Base-by-base conservation (phyloP, 2,888 invertebrate genomes). In the Pyrrhia umbra region DNA sequence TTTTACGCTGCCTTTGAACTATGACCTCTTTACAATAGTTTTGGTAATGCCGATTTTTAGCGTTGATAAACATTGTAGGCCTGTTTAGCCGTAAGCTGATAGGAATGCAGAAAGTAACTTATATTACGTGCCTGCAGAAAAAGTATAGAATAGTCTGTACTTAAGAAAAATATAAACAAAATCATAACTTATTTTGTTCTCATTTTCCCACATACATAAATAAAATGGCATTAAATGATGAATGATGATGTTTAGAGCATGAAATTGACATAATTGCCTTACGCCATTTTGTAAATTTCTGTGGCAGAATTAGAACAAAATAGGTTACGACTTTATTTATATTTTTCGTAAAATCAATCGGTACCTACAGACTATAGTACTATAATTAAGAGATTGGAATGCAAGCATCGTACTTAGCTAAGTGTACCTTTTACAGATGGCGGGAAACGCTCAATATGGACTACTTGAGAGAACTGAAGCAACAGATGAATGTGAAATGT, bases 401-500 rank as follows among this genome's bases (percentile, higher is more conserved):
- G 13, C 13, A n/a, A 34, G n/a, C 6, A 21, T 34, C 18, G 25
- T n/a, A 37, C 0, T 2, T 21, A 37, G 6, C n/a, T n/a, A 1
- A 46, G 9, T 4, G 2, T 1, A n/a, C 6, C 25, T 57, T 54
- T 86, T 83, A 20, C 78, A 94, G 95, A 76, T 94, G 94, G 95
- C 90, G 95, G n/a, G 93, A 94, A 79, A 75, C 91, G 46, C 64
- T 90, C n/a, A 90, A 93, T 59, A 84, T 86, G 34, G 91, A 94
- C 70, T 88, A 95, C 80, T 84, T 95, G 71, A 85, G 85, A 55
- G 92, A 92, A 49, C 76, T 95, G 21, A 94, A 95, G 77, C 88
- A 92, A 63, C 95, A 95, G 81, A 92, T 95, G 77, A 87, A 84
- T 65, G 88, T 92, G 18, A 95, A 95, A 81, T 86, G 77, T 77